Conservation (phyloP, 2,797 vertebrate genomes). For the Sebastes nivosus region DNA sequence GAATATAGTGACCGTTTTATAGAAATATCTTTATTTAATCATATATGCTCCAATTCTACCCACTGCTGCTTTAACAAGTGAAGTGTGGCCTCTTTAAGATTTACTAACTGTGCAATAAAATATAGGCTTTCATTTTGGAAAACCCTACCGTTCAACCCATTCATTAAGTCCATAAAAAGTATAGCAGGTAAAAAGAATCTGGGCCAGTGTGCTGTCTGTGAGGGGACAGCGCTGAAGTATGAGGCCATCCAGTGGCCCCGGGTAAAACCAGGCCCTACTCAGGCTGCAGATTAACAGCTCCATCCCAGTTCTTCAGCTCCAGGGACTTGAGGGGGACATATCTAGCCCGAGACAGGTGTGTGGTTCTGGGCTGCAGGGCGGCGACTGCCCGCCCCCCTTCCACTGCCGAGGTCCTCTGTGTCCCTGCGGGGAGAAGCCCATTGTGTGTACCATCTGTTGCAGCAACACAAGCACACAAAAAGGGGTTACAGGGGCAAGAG, state of each 20-base stretch:
- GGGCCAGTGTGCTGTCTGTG: constrained; percentile 65
- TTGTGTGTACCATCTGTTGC: constrained; percentile 80
- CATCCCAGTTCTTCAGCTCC: constrained; percentile 54
- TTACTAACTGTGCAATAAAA: background rate
- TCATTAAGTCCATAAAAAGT: constrained; percentile 15
- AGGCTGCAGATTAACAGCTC: constrained; percentile 68
- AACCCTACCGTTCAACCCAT: background rate
- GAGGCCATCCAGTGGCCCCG: constrained; percentile 66
- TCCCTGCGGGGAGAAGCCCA: constrained; percentile 53
- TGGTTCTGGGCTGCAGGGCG: constrained; percentile 56
- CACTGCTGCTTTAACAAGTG: too few relatives aligned
- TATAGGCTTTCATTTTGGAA: background rate
- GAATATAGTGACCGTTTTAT: too few relatives aligned
- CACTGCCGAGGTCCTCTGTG: constrained; percentile 24
- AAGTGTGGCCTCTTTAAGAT: background rate
- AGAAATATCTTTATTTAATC: too few relatives aligned
- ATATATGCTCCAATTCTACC: too few relatives aligned
- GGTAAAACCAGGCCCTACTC: constrained; percentile 65
- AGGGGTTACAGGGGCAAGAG: constrained; percentile 27
- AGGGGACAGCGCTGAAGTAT: constrained; percentile 53
- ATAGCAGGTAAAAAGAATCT: constrained; percentile 61
- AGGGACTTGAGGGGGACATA: constrained; percentile 43
- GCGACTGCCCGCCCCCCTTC: constrained; percentile 47
- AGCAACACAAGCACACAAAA: constrained; percentile 62
- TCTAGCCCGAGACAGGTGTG: constrained; percentile 68